These are phyloP conservation scores for Butastur rufipennis DNA, from an alignment of 2,113 vertebrate species.

Conservation along the genomic window DNA sequence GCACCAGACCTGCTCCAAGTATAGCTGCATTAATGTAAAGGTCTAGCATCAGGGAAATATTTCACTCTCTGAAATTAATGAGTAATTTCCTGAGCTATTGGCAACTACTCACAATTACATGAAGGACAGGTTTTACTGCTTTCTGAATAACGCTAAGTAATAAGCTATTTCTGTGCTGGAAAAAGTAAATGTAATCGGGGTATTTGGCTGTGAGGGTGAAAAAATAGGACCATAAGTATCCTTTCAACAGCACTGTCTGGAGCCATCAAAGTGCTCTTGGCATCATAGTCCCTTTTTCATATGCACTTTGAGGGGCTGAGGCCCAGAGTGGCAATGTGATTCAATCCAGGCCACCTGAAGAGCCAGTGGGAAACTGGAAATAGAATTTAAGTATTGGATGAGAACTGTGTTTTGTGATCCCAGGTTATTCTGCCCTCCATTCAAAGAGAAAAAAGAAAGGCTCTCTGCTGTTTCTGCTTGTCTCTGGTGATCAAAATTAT, in stretches of 20 bases:
- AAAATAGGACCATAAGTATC: not conserved
- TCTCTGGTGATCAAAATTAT: not conserved
- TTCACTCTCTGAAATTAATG: conserved; percentile 17
- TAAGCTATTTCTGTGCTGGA: not conserved
- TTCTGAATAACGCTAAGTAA: not conserved
- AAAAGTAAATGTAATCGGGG: not conserved
- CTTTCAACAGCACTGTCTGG: not conserved
- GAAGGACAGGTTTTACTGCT: not conserved
- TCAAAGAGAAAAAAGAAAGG: not conserved
- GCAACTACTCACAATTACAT: not conserved
- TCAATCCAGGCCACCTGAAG: not conserved
- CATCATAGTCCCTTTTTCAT: not conserved
- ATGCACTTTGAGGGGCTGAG: not conserved
- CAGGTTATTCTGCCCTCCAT: not conserved
- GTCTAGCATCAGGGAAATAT: not conserved
- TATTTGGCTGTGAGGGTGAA: not conserved
- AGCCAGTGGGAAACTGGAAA: not conserved
- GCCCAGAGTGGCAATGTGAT: not conserved
- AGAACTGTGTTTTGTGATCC: not conserved
- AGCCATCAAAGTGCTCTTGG: not conserved
- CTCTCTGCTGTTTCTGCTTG: not conserved
- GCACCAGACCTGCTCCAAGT: not conserved
- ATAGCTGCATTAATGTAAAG: not conserved
- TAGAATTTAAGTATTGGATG: not conserved
- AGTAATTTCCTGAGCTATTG: not conserved